Evolutionary conservation across 2,888 invertebrate genomes (phyloP), one percentile per base, ranked within the genome.

Genomic region (Acholoe squamosa): DNA sequence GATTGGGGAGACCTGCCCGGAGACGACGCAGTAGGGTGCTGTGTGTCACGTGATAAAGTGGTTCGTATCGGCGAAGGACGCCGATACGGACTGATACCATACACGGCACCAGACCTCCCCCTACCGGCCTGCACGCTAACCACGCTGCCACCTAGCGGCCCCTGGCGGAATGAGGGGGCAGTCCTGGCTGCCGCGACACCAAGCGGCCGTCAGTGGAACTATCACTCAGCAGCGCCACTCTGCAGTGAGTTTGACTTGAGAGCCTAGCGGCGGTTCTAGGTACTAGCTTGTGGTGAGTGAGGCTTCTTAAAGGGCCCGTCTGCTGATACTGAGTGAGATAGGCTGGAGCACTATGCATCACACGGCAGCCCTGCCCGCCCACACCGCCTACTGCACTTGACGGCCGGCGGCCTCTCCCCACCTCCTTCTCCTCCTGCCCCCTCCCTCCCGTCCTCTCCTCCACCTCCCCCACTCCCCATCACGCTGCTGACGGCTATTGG

Each of bases 261-360:
- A 43, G 3, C 43, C 43, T 43, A 10, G 43, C 43, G 43, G 43
- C 43, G 43, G 43, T 43, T 43, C 5, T 43, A 10, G 43, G 43
- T 43, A 43, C 43, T 3, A 43, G 43, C 10, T 10, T 43, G 43
- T 43, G 33, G 80, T 7, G 80, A 34, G 43, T 3, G 80, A 54
- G 86, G 19, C 31, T 86, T 54, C 86, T 86, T 86, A 86, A 86
- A 86, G 86, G 86, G 86, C 7, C 86, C 86, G 86, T 54, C 54
- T 86, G 86, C 86, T 56, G 54, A 86, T 86, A 86, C 86, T 31
- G 84, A 31, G 84, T 86, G 80, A 14, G 71, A 71, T 71, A n/a
- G 43, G 43, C 43, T 43, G 43, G 43, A 10, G 61, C 25, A 22
- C 80, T 16, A 80, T 80, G 80, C 80, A 80, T 80, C 80, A 80